These are phyloP conservation scores for Eledona agricola DNA, from an alignment of 2,888 invertebrate genomes.

Conservation along the genomic window DNA sequence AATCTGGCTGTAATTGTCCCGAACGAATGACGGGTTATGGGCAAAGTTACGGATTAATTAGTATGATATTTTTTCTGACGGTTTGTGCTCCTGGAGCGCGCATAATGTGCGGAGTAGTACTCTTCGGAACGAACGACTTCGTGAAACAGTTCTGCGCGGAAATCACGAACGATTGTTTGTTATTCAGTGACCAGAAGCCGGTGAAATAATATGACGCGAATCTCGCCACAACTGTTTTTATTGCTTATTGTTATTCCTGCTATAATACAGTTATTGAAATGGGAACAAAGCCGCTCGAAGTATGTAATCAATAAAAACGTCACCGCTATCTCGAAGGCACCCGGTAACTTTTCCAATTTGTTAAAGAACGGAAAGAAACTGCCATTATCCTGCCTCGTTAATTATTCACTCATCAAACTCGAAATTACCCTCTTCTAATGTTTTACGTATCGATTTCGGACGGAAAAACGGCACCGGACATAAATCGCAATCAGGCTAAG, in stretches of 20 bases:
- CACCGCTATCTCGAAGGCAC: slow-evolving; percentile 11
- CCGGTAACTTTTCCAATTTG: slow-evolving; percentile 30
- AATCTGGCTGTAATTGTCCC: slow-evolving; percentile 26
- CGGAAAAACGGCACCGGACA: slow-evolving; percentile 50
- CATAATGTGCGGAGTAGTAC: too few species aligned
- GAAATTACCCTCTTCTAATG: too few species aligned
- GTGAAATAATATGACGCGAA: slow-evolving; percentile 42
- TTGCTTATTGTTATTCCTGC: slow-evolving; percentile 40
- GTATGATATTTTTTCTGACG: slow-evolving; percentile 7
- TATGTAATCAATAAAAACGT: slow-evolving; percentile 35
- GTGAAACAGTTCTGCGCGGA: slow-evolving; percentile 38
- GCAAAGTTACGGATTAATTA: slow-evolving; percentile 22
- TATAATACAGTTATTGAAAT: slow-evolving; percentile 42
- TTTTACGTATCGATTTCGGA: too few species aligned
- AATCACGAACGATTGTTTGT: slow-evolving; percentile 43
- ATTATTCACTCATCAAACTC: slow-evolving; percentile 10
- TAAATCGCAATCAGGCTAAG: slow-evolving; percentile 53
- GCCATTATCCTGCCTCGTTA: slow-evolving; percentile 13
- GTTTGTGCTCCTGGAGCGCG: too few species aligned
- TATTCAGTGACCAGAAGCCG: slow-evolving; percentile 43
- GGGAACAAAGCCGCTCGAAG: slow-evolving; percentile 35
- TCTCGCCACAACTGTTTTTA: slow-evolving; percentile 40
- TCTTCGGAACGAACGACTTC: slow-evolving; percentile 37
- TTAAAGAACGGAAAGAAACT: slow-evolving; percentile 31
- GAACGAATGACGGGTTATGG: slow-evolving; percentile 28